A percentile compares a stretch with the other conserved stretches of the same genome.
phyloP scores from a whole-genome alignment of 2,113 vertebrate genomes.

The Noturus placidus region DNA sequence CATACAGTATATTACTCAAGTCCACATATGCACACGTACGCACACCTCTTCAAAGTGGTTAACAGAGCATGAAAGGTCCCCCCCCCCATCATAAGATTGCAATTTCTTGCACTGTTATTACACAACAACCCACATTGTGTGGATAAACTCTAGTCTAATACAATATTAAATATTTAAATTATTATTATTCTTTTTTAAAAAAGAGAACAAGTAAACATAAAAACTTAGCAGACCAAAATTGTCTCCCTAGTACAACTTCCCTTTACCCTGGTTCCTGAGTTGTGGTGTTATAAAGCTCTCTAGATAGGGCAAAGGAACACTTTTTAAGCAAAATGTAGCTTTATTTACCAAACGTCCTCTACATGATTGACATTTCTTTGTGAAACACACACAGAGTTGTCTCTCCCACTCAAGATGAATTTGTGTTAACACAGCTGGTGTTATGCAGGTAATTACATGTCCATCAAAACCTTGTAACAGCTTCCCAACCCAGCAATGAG shows the following conservation, averaged over 20 bases:
- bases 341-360: too few species aligned
- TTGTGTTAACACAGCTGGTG: too few species aligned
- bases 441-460: too few species aligned
- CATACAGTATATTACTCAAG: conserved; percentile 18
- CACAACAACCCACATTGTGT: neutral
- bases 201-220: neutral
- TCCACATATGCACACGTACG: conserved; percentile 28
- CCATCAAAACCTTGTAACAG: too few species aligned
- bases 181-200: neutral
- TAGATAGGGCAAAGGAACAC: too few species aligned
- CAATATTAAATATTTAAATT: conserved; percentile 28
- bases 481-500: too few species aligned
- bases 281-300: neutral
- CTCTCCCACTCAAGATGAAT: too few species aligned
- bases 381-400: too few species aligned
- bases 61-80: neutral
- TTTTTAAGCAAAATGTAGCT: too few species aligned
- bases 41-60: conserved; percentile 35
- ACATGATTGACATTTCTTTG: too few species aligned
- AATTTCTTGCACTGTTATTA: conserved; percentile 27
- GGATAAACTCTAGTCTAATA: conserved; percentile 28
- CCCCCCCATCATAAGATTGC: conserved; percentile 8
- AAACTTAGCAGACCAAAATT: neutral
- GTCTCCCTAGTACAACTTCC: neutral
- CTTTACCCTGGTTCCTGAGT: neutral